These are phyloP conservation scores for Drosophila gunungcola DNA, from an alignment of 1,140 invertebrate species.

Conservation along the genomic window DNA sequence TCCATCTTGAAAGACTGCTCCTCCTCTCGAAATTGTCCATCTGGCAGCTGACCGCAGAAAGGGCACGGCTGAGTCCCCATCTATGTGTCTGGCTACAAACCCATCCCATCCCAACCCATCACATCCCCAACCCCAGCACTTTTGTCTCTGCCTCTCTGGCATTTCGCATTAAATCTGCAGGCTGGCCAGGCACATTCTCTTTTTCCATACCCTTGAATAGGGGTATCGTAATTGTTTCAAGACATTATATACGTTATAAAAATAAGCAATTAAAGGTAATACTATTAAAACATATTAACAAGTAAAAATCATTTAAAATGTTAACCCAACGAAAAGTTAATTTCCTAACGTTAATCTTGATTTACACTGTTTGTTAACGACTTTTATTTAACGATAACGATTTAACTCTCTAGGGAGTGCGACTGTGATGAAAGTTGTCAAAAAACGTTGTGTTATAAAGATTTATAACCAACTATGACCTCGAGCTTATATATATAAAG, in stretches of 20 bases:
- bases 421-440: too few species aligned
- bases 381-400: too few species aligned
- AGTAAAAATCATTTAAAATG: too few species aligned
- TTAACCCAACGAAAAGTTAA: too few species aligned
- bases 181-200: slow-evolving; percentile 57
- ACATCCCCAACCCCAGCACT: slow-evolving; percentile 14
- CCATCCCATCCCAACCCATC: slow-evolving; percentile 15
- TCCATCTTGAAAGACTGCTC: slow-evolving; percentile 8
- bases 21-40: slow-evolving; percentile 58
- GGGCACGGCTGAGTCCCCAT: slow-evolving; percentile 51
- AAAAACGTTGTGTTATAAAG: too few species aligned
- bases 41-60: slow-evolving; percentile 80
- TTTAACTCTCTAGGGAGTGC: too few species aligned
- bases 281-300: too few species aligned
- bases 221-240: slow-evolving; percentile 14
- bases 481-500: too few species aligned
- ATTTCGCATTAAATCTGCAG: slow-evolving; percentile 59
- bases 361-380: too few species aligned
- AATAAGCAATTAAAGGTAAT: too few species aligned
- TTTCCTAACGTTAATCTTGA: too few species aligned
- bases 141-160: slow-evolving; percentile 29
- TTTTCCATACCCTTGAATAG: slow-evolving; percentile 41
- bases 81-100: slow-evolving; percentile 8
- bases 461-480: too few species aligned
- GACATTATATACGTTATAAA: background rate